A percentile compares a stretch with the other conserved stretches of the same genome.
phyloP scores from a whole-genome alignment of 2,888 invertebrate species.

The Drymonia ruficornis region DNA sequence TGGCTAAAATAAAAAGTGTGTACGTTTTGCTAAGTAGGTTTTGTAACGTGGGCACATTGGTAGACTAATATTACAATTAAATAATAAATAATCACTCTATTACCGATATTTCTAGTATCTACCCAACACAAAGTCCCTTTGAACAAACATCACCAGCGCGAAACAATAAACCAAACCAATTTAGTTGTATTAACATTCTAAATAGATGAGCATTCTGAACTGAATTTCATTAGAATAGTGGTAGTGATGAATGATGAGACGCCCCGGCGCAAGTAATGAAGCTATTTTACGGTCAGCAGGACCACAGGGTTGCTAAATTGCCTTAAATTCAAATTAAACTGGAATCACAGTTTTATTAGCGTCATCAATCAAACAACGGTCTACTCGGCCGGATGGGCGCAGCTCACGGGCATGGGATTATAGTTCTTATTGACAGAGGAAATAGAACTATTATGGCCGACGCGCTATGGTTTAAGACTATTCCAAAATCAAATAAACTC shows the following conservation, averaged over 20 bases:
- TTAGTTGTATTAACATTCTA: neutral
- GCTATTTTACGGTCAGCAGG: slow-evolving; percentile 77
- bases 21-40: too few species aligned
- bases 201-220: slow-evolving; percentile 17
- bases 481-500: slow-evolving; percentile 80
- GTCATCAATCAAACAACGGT: slow-evolving; percentile 82
- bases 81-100: neutral
- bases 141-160: too few species aligned
- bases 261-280: slow-evolving; percentile 66
- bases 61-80: too few species aligned
- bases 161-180: slow-evolving; percentile 3
- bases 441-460: slow-evolving; percentile 51
- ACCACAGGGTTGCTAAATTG: slow-evolving; percentile 75
- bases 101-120: neutral
- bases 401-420: slow-evolving; percentile 49
- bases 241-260: slow-evolving; percentile 62
- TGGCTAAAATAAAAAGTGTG: too few species aligned
- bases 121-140: neutral
- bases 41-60: too few species aligned
- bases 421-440: slow-evolving; percentile 52
- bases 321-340: slow-evolving; percentile 84
- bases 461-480: slow-evolving; percentile 55
- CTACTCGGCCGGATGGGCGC: slow-evolving; percentile 56
- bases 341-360: slow-evolving; percentile 83
- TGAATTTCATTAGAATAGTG: slow-evolving; percentile 35